phyloP scores from a whole-genome alignment of 2,113 vertebrate species.

The Semicossyphus pulcher region DNA sequence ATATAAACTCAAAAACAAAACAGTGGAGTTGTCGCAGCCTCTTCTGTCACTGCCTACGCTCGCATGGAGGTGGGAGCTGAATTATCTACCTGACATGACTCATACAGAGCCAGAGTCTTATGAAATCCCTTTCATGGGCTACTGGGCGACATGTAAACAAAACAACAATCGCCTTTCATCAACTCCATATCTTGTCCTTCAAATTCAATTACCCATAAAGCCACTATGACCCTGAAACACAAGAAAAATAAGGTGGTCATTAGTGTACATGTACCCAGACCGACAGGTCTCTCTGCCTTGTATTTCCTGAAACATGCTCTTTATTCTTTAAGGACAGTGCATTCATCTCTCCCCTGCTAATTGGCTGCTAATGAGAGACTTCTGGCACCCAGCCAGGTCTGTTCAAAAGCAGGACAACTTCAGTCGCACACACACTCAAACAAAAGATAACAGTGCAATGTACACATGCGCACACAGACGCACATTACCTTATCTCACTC shows the following conservation, averaged over 20 bases:
- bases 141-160: constrained; percentile 34
- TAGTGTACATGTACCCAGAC: background rate
- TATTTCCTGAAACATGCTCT: constrained; percentile 26
- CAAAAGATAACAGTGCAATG: constrained; percentile 1
- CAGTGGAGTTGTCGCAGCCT: constrained; percentile 51
- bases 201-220: constrained; percentile 6
- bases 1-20: constrained; percentile 49
- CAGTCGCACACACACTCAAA: constrained; percentile 5
- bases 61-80: constrained; percentile 61
- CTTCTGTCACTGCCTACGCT: constrained; percentile 67
- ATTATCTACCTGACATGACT: constrained; percentile 67
- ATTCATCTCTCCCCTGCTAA: constrained; percentile 66
- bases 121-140: constrained; percentile 52
- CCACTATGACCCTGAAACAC: background rate
- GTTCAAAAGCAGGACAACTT: constrained; percentile 35
- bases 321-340: constrained; percentile 27
- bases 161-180: constrained; percentile 27
- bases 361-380: constrained; percentile 69
- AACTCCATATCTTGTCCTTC: background rate
- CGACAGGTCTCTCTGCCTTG: constrained; percentile 20
- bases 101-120: constrained; percentile 49
- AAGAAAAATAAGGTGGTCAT: background rate
- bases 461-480: constrained; percentile 18
- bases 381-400: constrained; percentile 49
- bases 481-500: constrained; percentile 39